Conservation (phyloP, 2,113 vertebrate genomes). For the Corynorhinus townsendii region DNA sequence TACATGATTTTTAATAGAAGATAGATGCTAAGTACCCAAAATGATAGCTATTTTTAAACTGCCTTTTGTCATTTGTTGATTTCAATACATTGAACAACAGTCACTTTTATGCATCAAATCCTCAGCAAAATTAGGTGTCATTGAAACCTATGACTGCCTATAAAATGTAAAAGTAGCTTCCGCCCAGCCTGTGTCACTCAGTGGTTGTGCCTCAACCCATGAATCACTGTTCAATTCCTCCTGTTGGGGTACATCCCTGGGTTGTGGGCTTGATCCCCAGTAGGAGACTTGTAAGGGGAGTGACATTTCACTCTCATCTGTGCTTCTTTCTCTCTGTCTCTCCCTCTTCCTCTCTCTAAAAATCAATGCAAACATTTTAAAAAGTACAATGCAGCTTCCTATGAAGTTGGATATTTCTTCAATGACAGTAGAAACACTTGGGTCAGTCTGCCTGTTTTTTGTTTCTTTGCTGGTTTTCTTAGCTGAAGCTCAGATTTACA, state of each 20-base stretch:
- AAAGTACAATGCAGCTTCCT: not conserved
- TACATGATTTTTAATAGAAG: not conserved
- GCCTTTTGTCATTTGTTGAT: not conserved
- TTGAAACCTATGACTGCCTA: not conserved
- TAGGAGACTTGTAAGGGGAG: too few relatives aligned
- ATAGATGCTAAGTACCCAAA: not conserved
- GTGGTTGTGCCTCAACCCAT: too few relatives aligned
- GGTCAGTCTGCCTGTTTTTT: not conserved
- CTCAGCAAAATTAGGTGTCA: not conserved
- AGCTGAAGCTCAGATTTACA: not conserved
- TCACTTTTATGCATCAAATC: not conserved
- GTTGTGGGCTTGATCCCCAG: too few relatives aligned
- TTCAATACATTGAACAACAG: not conserved
- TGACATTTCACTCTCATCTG: too few relatives aligned
- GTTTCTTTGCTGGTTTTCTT: not conserved
- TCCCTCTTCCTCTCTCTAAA: too few relatives aligned
- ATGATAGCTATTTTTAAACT: not conserved
- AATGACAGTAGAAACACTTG: not conserved
- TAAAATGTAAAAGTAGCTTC: not conserved
- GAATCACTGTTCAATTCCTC: too few relatives aligned
- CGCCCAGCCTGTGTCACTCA: too few relatives aligned
- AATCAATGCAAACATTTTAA: too few relatives aligned
- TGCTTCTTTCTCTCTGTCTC: too few relatives aligned
- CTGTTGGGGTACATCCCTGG: too few relatives aligned
- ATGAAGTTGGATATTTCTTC: not conserved